Conservation (phyloP, 2,797 vertebrate genomes). For the Acrossocheilus fasciatus region DNA sequence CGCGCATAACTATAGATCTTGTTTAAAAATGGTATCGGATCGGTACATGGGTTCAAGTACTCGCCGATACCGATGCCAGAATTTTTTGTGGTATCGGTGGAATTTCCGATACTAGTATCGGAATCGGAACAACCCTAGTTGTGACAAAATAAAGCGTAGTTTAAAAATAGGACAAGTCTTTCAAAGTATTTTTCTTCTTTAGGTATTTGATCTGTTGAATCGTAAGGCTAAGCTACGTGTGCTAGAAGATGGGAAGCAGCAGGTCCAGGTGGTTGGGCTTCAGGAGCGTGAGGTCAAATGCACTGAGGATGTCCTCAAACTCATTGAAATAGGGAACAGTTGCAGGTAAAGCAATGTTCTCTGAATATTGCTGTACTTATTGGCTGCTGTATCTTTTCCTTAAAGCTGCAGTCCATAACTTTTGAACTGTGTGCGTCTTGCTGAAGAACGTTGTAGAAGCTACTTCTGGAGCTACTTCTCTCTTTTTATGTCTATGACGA, state of each 20-base stretch:
- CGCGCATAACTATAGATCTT: too few species aligned
- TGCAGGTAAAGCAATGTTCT: constrained; percentile 86
- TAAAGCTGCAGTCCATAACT: background rate
- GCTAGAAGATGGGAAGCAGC: constrained; percentile 96
- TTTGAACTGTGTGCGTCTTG: too few species aligned
- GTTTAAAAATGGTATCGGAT: too few species aligned
- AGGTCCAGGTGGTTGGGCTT: constrained; percentile 95
- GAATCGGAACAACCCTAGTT: too few species aligned
- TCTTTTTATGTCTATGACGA: too few species aligned
- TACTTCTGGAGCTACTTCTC: too few species aligned
- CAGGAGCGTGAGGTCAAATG: constrained; percentile 94
- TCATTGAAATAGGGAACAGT: constrained; percentile 97
- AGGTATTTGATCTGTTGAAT: constrained; percentile 98
- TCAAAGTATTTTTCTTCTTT: background rate
- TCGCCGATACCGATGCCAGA: too few species aligned
- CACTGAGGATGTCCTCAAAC: constrained; percentile 96
- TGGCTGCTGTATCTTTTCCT: background rate
- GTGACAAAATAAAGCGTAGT: background rate
- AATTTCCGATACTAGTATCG: too few species aligned
- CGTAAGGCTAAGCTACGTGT: constrained; percentile 95
- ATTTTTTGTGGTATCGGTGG: too few species aligned
- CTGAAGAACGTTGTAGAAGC: too few species aligned
- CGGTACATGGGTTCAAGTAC: too few species aligned
- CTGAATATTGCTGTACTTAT: background rate
- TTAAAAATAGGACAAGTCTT: background rate